Evolutionary conservation across 2,888 invertebrate species (phyloP).

Genomic region (Euzophera pinguis): DNA sequence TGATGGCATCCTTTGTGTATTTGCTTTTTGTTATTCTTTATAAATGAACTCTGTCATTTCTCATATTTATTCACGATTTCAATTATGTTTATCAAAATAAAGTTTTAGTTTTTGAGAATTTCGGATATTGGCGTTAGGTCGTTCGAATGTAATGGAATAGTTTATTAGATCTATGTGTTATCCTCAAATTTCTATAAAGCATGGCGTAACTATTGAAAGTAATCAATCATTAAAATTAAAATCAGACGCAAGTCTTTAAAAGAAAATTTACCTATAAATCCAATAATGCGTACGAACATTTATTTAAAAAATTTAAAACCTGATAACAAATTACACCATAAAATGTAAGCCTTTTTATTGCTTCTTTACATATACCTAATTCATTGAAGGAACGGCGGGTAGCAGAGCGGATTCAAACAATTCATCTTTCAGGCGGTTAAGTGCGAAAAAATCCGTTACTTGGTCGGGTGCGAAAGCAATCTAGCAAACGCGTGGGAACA

Average conservation of each 20-base stretch:
- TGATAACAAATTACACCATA: slow-evolving; percentile 7
- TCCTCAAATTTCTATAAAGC: too few species aligned
- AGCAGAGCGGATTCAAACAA: slow-evolving; percentile 34
- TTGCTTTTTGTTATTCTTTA: slow-evolving; percentile 48
- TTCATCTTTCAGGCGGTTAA: slow-evolving; percentile 39
- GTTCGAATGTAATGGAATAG: too few species aligned
- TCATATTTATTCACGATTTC: slow-evolving; percentile 29
- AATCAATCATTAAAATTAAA: too few species aligned
- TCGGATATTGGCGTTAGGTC: too few species aligned
- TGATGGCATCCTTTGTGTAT: slow-evolving; percentile 60
- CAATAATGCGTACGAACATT: neutral
- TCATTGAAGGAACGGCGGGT: slow-evolving; percentile 23
- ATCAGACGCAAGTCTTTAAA: too few species aligned
- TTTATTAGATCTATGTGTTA: too few species aligned
- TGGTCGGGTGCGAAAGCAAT: slow-evolving; percentile 50
- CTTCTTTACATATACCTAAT: slow-evolving; percentile 7
- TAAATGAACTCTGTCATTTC: slow-evolving; percentile 37
- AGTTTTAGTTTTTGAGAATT: too few species aligned
- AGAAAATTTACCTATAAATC: neutral
- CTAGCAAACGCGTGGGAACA: slow-evolving; percentile 57
- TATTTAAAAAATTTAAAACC: neutral
- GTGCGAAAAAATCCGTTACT: slow-evolving; percentile 45
- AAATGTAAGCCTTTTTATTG: slow-evolving; percentile 9
- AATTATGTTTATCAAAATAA: neutral
- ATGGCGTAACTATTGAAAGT: too few species aligned